Base-by-base conservation (phyloP, 2,797 vertebrate species). In the Epinephelus malabaricus region DNA sequence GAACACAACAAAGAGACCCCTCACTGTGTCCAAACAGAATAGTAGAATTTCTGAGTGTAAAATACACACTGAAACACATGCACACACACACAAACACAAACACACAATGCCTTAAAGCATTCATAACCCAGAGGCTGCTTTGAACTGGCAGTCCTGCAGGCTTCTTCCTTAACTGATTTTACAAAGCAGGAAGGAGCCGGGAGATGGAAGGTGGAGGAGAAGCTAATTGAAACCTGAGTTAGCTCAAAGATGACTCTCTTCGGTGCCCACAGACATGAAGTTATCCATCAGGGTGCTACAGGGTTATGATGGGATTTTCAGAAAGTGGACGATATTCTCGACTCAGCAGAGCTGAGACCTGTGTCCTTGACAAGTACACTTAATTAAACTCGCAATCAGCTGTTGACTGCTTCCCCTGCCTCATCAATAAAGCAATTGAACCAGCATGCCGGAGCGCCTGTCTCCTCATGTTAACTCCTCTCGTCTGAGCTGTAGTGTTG, bases 331-430 rank as follows among this genome's bases (percentile, higher is more conserved):
- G 18, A 49, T 69, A 66, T 61, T 40, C 66, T 68, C 0, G 10
- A 56, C 78, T 89, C 81, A 79, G 75, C 83, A 73, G 55, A 49
- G 46, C 69, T 14, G 45, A 54, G 50, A 40, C 65, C 82, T 30
- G 63, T 78, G 90, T 84, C 89, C 89, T 91, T 93, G 86, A 90
- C 86, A 70, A 82, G 79, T 80, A 13, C 71, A 77, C 70, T 90
- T 91, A 86, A 88, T 91, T 90, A 90, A 91, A 90, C 63, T 68
- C 2, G 38, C 81, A 84, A 91, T 92, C 85, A 90, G 86, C 82
- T 86, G 88, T 72, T 86, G 84, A 86, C 78, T 76, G 80, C 81
- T 81, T 75, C 79, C 79, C 63, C 73, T 62, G 66, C 73, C 79
- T 86, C 75, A 72, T 91, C 87, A 88, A 89, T 88, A 86, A 81